Conservation (phyloP, 2,888 invertebrate species). For the Eutolmus rufibarbis region DNA sequence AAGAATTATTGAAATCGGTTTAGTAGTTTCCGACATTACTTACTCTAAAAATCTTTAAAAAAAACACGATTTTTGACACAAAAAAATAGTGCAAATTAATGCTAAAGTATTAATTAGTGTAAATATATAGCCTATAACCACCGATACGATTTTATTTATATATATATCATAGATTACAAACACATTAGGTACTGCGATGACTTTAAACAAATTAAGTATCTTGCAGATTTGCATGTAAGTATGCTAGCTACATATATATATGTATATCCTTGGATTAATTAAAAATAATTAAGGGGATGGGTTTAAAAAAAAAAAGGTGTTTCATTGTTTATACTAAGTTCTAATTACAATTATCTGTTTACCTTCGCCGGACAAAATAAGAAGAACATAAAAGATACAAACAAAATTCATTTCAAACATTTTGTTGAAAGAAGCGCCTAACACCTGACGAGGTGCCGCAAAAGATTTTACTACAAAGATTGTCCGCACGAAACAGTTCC, state of each 20-base stretch:
- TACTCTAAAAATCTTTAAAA: too few relatives aligned
- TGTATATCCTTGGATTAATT: background rate
- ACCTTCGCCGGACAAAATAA: background rate
- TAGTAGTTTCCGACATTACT: too few relatives aligned
- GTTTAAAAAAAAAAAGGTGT: background rate
- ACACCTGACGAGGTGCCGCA: background rate
- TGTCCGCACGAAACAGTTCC: background rate
- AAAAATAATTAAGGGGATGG: background rate
- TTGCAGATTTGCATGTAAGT: background rate
- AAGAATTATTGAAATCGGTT: too few relatives aligned
- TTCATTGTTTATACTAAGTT: background rate
- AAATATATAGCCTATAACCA: too few relatives aligned
- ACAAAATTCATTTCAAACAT: background rate
- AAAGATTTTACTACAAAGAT: background rate
- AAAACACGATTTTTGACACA: too few relatives aligned
- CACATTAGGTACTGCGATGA: too few relatives aligned
- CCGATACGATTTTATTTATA: too few relatives aligned
- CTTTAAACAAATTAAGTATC: background rate
- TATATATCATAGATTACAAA: too few relatives aligned
- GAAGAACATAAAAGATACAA: background rate
- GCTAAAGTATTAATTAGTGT: too few relatives aligned
- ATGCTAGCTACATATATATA: too few relatives aligned
- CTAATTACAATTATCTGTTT: background rate
- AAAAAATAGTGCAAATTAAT: too few relatives aligned
- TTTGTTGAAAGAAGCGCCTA: background rate